Conservation (phyloP, 2,797 vertebrate species). For the Xenentodon cancila region DNA sequence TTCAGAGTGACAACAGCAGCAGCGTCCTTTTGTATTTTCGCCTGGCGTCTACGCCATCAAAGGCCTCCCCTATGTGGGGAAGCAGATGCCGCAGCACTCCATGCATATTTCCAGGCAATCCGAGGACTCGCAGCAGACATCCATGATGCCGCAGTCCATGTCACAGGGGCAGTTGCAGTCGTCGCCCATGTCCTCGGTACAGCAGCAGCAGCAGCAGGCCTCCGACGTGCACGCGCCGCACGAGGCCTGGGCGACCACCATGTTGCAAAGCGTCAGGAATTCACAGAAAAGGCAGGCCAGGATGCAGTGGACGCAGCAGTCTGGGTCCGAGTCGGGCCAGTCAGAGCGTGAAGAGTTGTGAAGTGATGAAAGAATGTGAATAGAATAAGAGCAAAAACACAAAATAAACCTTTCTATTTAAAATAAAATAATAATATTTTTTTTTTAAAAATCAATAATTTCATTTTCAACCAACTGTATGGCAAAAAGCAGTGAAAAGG, state of each 20-base stretch:
- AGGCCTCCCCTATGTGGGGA: slow-evolving; percentile 84
- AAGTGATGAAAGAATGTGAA: slow-evolving; percentile 6
- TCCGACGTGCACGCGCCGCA: slow-evolving; percentile 92
- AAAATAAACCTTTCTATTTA: background rate
- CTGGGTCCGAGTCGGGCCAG: slow-evolving; percentile 71
- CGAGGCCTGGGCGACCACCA: slow-evolving; percentile 92
- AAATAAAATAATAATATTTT: too few relatives aligned
- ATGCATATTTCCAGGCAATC: slow-evolving; percentile 99
- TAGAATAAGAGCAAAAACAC: slow-evolving; percentile 9
- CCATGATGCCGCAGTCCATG: slow-evolving; percentile 98
- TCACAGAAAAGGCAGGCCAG: slow-evolving; percentile 98
- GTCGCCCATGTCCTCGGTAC: slow-evolving; percentile 91
- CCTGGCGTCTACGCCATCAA: slow-evolving; percentile 9
- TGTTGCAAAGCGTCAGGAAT: slow-evolving; percentile 96
- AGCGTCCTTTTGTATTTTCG: slow-evolving; percentile 42
- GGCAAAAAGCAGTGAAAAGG: background rate
- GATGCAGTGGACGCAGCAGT: slow-evolving; percentile 99
- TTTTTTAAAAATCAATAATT: background rate
- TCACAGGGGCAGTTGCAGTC: slow-evolving; percentile 97
- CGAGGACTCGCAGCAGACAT: slow-evolving; percentile 96
- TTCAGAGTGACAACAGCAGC: slow-evolving; percentile 50
- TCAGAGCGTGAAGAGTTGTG: slow-evolving; percentile 11
- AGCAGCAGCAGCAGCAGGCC: slow-evolving; percentile 95
- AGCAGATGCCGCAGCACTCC: slow-evolving; percentile 99
- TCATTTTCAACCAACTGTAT: background rate